Evolutionary conservation across 2,888 invertebrate species (phyloP), one percentile per base, ranked within the genome.

Genomic region (Argyresthia albistria): DNA sequence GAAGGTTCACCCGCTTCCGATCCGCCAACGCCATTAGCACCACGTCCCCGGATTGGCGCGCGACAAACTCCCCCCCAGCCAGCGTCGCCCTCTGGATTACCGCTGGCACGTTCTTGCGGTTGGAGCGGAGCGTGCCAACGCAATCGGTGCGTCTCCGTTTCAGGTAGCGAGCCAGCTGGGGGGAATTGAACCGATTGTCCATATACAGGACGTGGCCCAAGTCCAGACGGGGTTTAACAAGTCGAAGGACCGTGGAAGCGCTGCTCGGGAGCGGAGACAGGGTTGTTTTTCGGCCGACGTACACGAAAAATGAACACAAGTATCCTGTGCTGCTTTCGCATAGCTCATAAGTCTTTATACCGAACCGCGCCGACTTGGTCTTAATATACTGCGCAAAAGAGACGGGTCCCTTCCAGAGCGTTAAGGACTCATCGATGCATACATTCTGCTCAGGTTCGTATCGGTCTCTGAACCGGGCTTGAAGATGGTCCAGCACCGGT

Each of bases 341-440:
- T 12, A 55, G 46, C 36, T 52, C 52, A 15, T 52, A 55, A 10
- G 12, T 46, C 48, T 55, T 55, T 16, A 55, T 53, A 7, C 53
- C 55, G 43, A 53, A 53, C 16, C 59, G 48, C 39, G 63, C 58
- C 51, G 59, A 50, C 56, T 62, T 63, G 35, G 59, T 60, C 42
- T 43, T 45, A 35, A 55, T 55, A 14, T 45, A 53, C 16, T 53
- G 55, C 6, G 51, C 39, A 49, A 50, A 55, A n/a, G 39, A 46
- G 14, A 55, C 35, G 25, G 25, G 45, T 12, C 54, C 54, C 16
- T 54, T 54, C 47, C 51, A 54, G 11, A 55, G 39, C 35, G 50
- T 36, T 49, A 55, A 42, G 15, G 55, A 55, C 1, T 45, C 7
- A 11, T 45, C 51, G n/a, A n/a, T n/a, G n/a, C n/a, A n/a, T n/a